These are phyloP conservation scores for Ceyx melanurus DNA, from an alignment of 2,113 vertebrate species.

Conservation along the genomic window DNA sequence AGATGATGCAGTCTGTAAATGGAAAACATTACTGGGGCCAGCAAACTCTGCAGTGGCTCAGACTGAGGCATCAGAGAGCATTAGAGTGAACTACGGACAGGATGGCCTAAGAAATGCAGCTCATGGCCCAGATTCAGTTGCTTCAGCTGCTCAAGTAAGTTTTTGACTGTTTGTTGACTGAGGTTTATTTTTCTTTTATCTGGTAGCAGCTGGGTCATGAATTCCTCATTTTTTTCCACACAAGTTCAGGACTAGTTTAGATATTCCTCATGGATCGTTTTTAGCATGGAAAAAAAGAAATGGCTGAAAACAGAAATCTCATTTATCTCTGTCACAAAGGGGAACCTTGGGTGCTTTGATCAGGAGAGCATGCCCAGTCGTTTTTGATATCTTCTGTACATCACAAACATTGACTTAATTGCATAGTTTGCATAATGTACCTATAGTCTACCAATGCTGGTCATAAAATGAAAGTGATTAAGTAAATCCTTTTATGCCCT, in stretches of 20 bases:
- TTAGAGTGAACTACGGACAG: conserved; percentile 83
- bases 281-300: background rate
- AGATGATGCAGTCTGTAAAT: conserved; percentile 86
- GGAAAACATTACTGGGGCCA: conserved; percentile 86
- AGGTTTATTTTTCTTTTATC: background rate
- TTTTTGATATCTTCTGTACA: background rate
- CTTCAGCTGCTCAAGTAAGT: conserved; percentile 90
- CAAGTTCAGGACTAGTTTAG: background rate
- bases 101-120: conserved; percentile 83
- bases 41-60: conserved; percentile 77
- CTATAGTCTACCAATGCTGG: background rate
- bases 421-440: background rate
- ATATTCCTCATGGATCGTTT: background rate
- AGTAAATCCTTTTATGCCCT: background rate
- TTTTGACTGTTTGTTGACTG: background rate
- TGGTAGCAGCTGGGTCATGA: background rate
- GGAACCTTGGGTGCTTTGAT: background rate
- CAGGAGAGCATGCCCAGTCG: background rate
- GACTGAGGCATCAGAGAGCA: conserved; percentile 78
- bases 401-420: background rate
- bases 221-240: background rate
- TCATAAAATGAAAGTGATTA: background rate
- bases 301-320: background rate
- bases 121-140: conserved; percentile 88
- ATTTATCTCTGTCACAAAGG: background rate